Conservation (phyloP, 2,888 invertebrate species). For the Drosophila robusta region DNA sequence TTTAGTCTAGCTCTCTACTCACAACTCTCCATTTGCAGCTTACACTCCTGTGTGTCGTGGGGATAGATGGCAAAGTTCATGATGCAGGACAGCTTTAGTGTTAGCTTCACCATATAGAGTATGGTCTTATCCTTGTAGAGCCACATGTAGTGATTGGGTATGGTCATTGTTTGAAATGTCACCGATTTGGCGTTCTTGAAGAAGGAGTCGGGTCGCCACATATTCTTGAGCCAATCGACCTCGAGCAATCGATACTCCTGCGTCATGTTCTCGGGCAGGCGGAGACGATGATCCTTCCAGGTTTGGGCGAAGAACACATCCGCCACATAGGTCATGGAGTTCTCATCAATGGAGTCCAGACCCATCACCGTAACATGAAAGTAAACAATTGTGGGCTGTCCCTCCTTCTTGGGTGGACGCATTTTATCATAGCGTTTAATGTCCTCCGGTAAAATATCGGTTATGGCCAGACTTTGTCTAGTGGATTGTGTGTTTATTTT, state of each 20-base stretch:
- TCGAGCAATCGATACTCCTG: conserved; percentile 94
- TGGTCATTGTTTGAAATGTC: conserved; percentile 97
- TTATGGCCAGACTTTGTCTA: conserved; percentile 90
- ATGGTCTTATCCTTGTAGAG: conserved; percentile 94
- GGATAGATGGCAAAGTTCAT: conserved; percentile 98
- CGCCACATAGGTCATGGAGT: conserved; percentile 97
- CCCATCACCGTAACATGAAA: conserved; percentile 98
- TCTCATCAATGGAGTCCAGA: conserved; percentile 97
- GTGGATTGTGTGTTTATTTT: neutral
- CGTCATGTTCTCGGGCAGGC: conserved; percentile 96
- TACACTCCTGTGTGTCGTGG: conserved; percentile 97
- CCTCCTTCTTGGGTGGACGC: conserved; percentile 95
- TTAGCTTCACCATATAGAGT: conserved; percentile 94
- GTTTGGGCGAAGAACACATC: conserved; percentile 97
- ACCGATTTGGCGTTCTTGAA: conserved; percentile 97
- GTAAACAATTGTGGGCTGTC: conserved; percentile 93
- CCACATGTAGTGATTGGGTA: conserved; percentile 97
- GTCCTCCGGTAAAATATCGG: conserved; percentile 94
- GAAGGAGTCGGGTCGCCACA: conserved; percentile 97
- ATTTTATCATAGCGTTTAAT: conserved; percentile 96
- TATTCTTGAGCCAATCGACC: conserved; percentile 95
- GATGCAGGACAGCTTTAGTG: conserved; percentile 94
- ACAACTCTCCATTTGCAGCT: conserved; percentile 97
- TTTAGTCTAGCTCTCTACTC: conserved; percentile 85
- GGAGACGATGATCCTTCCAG: conserved; percentile 95